Base-by-base conservation (phyloP, 2,113 vertebrate genomes). In the Catharus minimus region DNA sequence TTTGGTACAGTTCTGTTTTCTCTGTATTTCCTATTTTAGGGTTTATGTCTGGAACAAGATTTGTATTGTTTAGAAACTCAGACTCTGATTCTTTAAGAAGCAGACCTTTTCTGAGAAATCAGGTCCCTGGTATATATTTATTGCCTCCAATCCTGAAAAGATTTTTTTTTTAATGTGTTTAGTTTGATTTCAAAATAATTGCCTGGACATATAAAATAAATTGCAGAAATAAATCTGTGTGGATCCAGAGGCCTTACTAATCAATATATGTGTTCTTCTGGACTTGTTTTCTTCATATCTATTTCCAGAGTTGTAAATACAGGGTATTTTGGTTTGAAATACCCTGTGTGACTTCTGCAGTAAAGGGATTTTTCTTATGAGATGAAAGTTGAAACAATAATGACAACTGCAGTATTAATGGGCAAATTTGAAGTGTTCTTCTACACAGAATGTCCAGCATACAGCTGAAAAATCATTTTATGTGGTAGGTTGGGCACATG, bases 131-230 rank as follows among this genome's bases (percentile, higher is more conserved):
- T 82, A 69, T 61, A 10, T 86, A 62, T 82, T 76, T 89, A 53
- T 58, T 66, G 56, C 11, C 19, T 91, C 10, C 24, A 76, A 32
- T 76, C 30, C 47, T 73, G 49, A 61, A 69, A 85, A 82, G 13
- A 38, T n/a, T 60, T 58, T 43, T 62, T 66, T 66, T 69, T 47
- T 17, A 53, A 47, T 56, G 15, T 82, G n/a, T 74, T 92, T 86
- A 52, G 52, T 71, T 92, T 92, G 82, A 79, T 79, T 85, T 92
- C 82, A 80, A 66, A 87, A 81, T 87, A 79, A 80, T 73, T 80
- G 72, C 56, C 33, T 85, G 62, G 55, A 32, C 69, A 50, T 55
- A 53, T 58, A 82, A 88, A 92, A 88, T 74, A 74, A 91, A 92
- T 90, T 57, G 50, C 50, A 68, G 74, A 68, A 89, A 76, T 73